phyloP scores from a whole-genome alignment of 2,888 invertebrate genomes.

The Hydraecia micacea region DNA sequence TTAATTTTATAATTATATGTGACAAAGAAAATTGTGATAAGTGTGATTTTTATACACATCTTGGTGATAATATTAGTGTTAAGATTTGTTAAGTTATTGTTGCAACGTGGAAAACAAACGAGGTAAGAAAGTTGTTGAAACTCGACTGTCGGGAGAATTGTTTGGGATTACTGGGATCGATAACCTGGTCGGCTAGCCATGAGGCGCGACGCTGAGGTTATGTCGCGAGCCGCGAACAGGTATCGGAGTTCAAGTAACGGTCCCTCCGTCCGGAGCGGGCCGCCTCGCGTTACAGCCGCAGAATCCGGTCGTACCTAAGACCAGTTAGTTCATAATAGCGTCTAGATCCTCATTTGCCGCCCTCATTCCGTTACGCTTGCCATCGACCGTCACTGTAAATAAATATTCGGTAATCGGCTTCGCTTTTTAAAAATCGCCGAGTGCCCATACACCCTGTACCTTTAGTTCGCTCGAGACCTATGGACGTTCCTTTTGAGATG shows the following conservation, averaged over 20 bases:
- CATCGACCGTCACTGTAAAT: constrained; percentile 85
- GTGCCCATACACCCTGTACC: constrained; percentile 83
- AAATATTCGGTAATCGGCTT: constrained; percentile 86
- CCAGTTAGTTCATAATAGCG: constrained; percentile 87
- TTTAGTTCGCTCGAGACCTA: constrained; percentile 88
- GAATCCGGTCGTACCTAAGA: constrained; percentile 87
- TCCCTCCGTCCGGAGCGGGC: constrained; percentile 80
- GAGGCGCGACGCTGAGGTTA: constrained; percentile 90
- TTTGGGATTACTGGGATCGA: constrained; percentile 89
- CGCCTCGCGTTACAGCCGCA: constrained; percentile 85
- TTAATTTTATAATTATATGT: constrained; percentile 86
- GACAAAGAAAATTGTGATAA: constrained; percentile 90
- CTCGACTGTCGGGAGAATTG: constrained; percentile 80
- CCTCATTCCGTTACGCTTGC: constrained; percentile 88
- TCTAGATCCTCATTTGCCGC: constrained; percentile 88
- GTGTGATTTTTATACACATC: constrained; percentile 89
- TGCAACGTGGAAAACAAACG: constrained; percentile 85
- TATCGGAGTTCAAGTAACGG: constrained; percentile 90
- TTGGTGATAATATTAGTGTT: constrained; percentile 88
- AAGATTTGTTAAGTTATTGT: constrained; percentile 89
- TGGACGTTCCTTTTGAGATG: constrained; percentile 89
- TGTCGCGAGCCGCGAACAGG: constrained; percentile 87
- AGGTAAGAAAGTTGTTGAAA: constrained; percentile 82
- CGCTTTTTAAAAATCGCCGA: constrained; percentile 81
- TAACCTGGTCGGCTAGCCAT: constrained; percentile 89